Evolutionary conservation across 2,113 vertebrate genomes (phyloP).

Genomic region (Indicator maculatus): DNA sequence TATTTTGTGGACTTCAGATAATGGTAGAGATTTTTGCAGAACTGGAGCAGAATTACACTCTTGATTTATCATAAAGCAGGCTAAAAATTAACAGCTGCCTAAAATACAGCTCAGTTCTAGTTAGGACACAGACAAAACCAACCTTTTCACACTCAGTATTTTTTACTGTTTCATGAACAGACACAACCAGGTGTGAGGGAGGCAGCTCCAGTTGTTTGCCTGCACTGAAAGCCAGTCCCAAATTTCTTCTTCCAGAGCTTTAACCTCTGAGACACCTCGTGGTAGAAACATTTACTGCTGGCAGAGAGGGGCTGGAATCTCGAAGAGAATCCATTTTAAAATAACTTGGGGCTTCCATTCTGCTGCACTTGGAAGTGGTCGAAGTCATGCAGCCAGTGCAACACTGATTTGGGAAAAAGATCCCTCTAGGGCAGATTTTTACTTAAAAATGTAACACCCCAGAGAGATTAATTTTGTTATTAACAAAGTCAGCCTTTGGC

Average conservation of each 20-base stretch:
- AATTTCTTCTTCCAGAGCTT: neutral
- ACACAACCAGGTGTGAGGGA: neutral
- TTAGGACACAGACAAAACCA: neutral
- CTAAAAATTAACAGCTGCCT: neutral
- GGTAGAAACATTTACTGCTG: conserved; percentile 64
- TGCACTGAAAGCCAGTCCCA: neutral
- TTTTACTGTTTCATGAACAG: neutral
- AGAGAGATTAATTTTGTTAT: neutral
- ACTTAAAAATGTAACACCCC: neutral
- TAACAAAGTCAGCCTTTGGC: neutral
- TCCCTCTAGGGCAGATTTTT: neutral
- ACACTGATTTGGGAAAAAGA: rapidly evolving
- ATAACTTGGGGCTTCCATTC: neutral
- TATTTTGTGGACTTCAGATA: neutral
- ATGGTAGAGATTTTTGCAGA: neutral
- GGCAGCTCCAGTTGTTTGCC: neutral
- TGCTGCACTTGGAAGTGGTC: neutral
- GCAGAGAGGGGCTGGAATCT: neutral
- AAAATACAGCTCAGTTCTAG: neutral
- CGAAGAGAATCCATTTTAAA: conserved; percentile 43
- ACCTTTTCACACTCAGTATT: neutral
- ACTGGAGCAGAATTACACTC: neutral
- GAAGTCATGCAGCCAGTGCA: rapidly evolving
- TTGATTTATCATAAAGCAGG: neutral
- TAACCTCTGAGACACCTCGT: conserved; percentile 78